Percentiles rank a stretch among this genome's conserved stretches.
Evolutionary conservation across 2,113 vertebrate species (phyloP).

Genomic region (Polypterus bichir): DNA sequence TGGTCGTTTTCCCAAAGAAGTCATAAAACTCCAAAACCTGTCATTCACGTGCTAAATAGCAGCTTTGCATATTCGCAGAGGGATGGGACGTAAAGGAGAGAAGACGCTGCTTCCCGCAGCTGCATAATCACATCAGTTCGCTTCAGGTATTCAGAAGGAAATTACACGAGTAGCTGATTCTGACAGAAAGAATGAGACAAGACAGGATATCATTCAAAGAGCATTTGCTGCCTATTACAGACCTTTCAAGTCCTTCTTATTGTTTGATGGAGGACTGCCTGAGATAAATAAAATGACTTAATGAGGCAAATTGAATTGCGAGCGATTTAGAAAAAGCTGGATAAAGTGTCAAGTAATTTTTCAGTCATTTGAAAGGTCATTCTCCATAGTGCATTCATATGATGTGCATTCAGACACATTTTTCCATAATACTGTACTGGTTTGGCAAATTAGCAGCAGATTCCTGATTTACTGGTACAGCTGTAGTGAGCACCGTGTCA

Average conservation of each 20-base stretch:
- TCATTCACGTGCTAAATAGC: constrained; percentile 1
- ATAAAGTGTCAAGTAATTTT: background rate
- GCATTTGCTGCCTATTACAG: background rate
- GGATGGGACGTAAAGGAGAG: background rate
- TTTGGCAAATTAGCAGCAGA: too few relatives aligned
- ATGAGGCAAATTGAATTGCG: constrained; percentile 5
- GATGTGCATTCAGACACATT: too few relatives aligned
- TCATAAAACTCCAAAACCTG: background rate
- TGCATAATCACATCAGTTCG: constrained; percentile 3
- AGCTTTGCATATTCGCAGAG: constrained; percentile 1
- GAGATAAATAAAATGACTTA: constrained; percentile 14
- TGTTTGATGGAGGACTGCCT: background rate
- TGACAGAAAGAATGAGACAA: background rate
- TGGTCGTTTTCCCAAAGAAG: too few relatives aligned
- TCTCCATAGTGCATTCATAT: background rate
- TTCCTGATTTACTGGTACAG: too few relatives aligned
- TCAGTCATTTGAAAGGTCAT: background rate
- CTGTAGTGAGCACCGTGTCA: too few relatives aligned
- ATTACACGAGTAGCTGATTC: background rate
- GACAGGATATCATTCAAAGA: background rate
- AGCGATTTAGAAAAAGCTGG: background rate
- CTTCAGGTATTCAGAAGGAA: constrained; percentile 6
- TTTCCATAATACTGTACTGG: too few relatives aligned
- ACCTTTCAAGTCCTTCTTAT: constrained; percentile 2
- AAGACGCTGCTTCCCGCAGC: background rate